phyloP scores from a whole-genome alignment of 2,797 vertebrate species.

The Chromobotia macracanthus region DNA sequence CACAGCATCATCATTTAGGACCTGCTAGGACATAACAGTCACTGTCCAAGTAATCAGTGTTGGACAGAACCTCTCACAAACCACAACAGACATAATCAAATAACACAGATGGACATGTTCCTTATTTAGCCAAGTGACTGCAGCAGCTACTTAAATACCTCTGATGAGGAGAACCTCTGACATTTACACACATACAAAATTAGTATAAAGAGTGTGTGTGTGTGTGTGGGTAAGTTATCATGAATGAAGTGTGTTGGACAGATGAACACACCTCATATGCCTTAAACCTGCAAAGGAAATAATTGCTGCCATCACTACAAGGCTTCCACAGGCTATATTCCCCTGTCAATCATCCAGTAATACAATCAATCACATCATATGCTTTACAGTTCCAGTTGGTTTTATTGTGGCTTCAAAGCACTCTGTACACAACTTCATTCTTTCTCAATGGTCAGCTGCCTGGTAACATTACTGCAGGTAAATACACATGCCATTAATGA shows the following conservation, averaged over 20 bases:
- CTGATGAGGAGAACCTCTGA: constrained; percentile 45
- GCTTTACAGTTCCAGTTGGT: background rate
- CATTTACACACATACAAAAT: constrained; percentile 39
- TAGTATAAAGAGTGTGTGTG: background rate
- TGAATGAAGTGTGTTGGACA: constrained; percentile 46
- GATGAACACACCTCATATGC: constrained; percentile 58
- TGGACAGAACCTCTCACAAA: constrained; percentile 13
- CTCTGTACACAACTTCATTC: background rate
- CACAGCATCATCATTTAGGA: constrained; percentile 8
- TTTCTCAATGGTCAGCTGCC: background rate
- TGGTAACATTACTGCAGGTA: background rate
- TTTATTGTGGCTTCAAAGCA: constrained; percentile 24
- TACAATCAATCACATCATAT: constrained; percentile 17
- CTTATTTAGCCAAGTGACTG: constrained; percentile 37
- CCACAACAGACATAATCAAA: constrained; percentile 36
- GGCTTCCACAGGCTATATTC: constrained; percentile 48
- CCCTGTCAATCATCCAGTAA: constrained; percentile 2
- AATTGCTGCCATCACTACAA: constrained; percentile 47
- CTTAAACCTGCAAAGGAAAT: constrained; percentile 59
- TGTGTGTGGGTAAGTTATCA: constrained; percentile 39
- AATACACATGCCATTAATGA: background rate
- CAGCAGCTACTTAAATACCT: constrained; percentile 52
- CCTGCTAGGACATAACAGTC: constrained; percentile 13
- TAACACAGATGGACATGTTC: background rate
- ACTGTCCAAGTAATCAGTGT: constrained; percentile 9